phyloP scores from a whole-genome alignment of 2,888 invertebrate genomes.

The Frankliniella fusca region DNA sequence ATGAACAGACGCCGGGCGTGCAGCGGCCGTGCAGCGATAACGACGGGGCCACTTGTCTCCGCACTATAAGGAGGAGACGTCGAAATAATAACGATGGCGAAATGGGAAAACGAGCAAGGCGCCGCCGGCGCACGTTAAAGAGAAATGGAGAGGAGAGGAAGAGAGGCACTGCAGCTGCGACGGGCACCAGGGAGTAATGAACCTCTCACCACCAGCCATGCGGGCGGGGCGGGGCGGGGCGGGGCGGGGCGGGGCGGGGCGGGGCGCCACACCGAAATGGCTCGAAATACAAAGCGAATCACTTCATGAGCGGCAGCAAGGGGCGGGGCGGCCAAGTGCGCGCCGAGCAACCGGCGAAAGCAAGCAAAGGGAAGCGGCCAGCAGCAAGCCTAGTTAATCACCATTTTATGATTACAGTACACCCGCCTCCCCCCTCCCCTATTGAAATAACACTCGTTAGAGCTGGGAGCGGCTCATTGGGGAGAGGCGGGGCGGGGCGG shows the following conservation, averaged over 20 bases:
- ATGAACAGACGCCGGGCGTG: not conserved
- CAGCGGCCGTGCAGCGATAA: not conserved
- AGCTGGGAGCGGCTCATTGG: no score
- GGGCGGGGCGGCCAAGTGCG: not conserved
- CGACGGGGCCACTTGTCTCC: not conserved
- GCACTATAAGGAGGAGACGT: not conserved
- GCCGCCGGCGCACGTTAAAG: not conserved
- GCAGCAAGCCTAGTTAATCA: conserved; percentile 2
- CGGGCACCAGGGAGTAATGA: no score
- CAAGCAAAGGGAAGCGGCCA: not conserved
- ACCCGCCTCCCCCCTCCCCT: not conserved
- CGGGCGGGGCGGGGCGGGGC: no score
- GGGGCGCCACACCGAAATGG: no score
- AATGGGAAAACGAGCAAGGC: not conserved
- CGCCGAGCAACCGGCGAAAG: not conserved
- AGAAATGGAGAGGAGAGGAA: no score
- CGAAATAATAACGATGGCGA: no score
- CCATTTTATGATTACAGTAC: not conserved
- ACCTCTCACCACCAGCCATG: no score
- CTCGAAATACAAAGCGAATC: no score
- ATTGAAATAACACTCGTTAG: conserved; percentile 23
- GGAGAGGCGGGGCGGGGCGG: not conserved
- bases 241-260: no score
- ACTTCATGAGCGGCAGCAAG: no score
- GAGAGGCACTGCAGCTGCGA: no score